Evolutionary conservation across 2,113 vertebrate genomes (phyloP), one percentile per base, ranked within the genome.

Genomic region (Girardinichthys multiradiatus): DNA sequence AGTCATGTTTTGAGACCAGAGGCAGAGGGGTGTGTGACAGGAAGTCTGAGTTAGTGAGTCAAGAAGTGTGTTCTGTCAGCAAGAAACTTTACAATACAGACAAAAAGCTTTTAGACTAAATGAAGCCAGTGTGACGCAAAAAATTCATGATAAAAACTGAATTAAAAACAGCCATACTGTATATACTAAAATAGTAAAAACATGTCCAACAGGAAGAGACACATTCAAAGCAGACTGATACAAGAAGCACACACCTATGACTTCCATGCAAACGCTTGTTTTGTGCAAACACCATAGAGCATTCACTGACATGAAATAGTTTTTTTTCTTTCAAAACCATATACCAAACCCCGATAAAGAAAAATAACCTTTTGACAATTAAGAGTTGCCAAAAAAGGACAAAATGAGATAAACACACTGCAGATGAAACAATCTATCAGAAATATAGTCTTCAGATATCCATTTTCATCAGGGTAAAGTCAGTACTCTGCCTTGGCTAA

Each of bases 1-100:
- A 85, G 84, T 83, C 70, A 84, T 90, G 87, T 92, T 89, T 91
- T 89, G 69, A 86, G 77, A 85, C 80, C 81, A 68, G 72, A 76
- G 78, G 72, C 71, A 69, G 72, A 58, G 39, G 57, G 72, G 60
- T 59, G 39, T 37, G 51, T 27, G 81, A 86, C 82, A 87, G 87
- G 89, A 87, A 87, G 83, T 80, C 74, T 65, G 72, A 80, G 77
- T 80, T 81, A 84, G 82, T 85, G 81, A 83, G 70, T 84, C 78
- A 62, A 64, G 76, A 76, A 74, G 57, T 70, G 79, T 61, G 83
- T 70, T 73, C 60, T 78, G 75, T 81, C 54, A 82, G 84, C 70
- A 59, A 76, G 57, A 75, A 28, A 64, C 54, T 63, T 61, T 31
- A 77, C 48, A 70, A 83, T 69, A 58, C 14, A 63, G 39, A 30